Percentiles rank a stretch among this genome's conserved stretches.
Conservation (phyloP, 2,888 invertebrate genomes). For the Phortica magna region DNA sequence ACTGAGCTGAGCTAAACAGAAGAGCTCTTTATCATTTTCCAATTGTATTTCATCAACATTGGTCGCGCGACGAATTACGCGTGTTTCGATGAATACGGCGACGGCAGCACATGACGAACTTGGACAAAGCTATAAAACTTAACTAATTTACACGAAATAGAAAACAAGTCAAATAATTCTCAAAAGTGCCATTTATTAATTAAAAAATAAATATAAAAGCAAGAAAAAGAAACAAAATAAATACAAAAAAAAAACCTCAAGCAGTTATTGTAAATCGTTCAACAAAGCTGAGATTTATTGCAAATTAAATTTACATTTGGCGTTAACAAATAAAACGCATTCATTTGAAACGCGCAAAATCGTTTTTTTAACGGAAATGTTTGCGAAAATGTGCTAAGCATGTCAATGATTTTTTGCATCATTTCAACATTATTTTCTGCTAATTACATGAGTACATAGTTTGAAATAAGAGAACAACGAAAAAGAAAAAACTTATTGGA, state of each 20-base stretch:
- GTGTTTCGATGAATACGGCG: background rate
- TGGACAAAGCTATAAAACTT: slow-evolving; percentile 28
- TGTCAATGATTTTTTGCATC: slow-evolving; percentile 31
- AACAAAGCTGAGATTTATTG: slow-evolving; percentile 40
- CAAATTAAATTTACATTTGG: slow-evolving; percentile 29
- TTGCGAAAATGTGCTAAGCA: slow-evolving; percentile 55
- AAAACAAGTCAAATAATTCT: slow-evolving; percentile 16
- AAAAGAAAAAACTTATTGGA: slow-evolving; percentile 24
- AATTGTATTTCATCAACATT: slow-evolving; percentile 52
- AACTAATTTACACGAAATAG: slow-evolving; percentile 33
- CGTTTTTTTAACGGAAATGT: slow-evolving; percentile 20
- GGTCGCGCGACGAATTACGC: slow-evolving; percentile 47
- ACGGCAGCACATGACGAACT: slow-evolving; percentile 17
- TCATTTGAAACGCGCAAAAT: slow-evolving; percentile 50
- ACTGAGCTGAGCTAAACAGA: background rate
- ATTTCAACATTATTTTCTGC: slow-evolving; percentile 17
- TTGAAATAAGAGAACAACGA: slow-evolving; percentile 10
- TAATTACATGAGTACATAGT: slow-evolving; percentile 16
- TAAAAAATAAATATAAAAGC: background rate
- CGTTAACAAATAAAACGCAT: slow-evolving; percentile 54
- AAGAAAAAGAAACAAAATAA: slow-evolving; percentile 2
- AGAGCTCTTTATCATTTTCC: slow-evolving; percentile 45
- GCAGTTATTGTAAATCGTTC: background rate
- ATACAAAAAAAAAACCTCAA: slow-evolving; percentile 4
- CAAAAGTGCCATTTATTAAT: slow-evolving; percentile 36